These are phyloP conservation scores for Drusus annulatus DNA, from an alignment of 1,140 invertebrate genomes.

Conservation along the genomic window DNA sequence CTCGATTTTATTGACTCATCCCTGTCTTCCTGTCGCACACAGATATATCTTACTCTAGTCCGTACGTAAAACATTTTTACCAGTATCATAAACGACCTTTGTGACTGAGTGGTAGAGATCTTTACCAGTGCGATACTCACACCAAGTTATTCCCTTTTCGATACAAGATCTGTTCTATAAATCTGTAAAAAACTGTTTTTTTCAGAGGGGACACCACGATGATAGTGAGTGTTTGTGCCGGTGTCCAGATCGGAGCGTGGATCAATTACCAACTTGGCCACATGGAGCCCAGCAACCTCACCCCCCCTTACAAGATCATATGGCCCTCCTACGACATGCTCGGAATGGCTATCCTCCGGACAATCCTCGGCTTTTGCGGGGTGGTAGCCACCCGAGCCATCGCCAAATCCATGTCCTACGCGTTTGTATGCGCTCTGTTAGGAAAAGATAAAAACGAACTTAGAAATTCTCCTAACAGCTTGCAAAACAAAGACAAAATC, in stretches of 20 bases:
- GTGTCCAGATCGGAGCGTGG: conserved; percentile 87
- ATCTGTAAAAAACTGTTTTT: conserved; percentile 61
- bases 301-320: conserved; percentile 82
- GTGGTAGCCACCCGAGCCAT: conserved; percentile 79
- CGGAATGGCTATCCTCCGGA: conserved; percentile 77
- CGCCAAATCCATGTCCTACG: conserved; percentile 80
- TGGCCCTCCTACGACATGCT: conserved; percentile 84
- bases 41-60: too few relatives aligned
- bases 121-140: too few relatives aligned
- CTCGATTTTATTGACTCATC: too few relatives aligned
- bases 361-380: conserved; percentile 81
- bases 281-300: conserved; percentile 71
- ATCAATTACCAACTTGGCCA: conserved; percentile 84
- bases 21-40: too few relatives aligned
- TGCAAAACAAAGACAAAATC: conserved; percentile 78
- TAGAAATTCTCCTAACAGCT: conserved; percentile 74
- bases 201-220: conserved; percentile 89
- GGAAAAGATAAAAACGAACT: conserved; percentile 76
- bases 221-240: conserved; percentile 86
- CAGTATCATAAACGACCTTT: too few relatives aligned
- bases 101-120: too few relatives aligned
- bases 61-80: too few relatives aligned
- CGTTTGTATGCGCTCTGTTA: conserved; percentile 79
- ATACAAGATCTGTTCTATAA: too few relatives aligned
- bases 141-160: too few relatives aligned